These are phyloP conservation scores for Brachypalpus laphriformis DNA, from an alignment of 2,888 invertebrate species.

Conservation along the genomic window DNA sequence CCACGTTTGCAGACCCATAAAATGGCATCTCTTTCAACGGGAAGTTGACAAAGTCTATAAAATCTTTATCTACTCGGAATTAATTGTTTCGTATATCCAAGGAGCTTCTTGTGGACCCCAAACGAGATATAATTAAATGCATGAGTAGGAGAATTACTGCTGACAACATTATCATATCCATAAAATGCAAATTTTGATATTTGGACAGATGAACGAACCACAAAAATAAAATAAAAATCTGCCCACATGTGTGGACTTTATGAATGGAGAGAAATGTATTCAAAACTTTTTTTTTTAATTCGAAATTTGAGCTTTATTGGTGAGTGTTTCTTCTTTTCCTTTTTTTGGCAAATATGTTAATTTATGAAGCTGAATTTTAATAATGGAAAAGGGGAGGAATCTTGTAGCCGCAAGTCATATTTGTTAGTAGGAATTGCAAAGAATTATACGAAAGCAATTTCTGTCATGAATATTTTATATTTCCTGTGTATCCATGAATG, in stretches of 20 bases:
- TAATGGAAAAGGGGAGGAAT: not conserved
- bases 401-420: not conserved
- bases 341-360: not conserved
- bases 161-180: slow-evolving; percentile 47
- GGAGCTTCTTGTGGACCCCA: slow-evolving; percentile 38
- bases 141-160: slow-evolving; percentile 24
- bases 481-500: slow-evolving; percentile 29
- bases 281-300: not conserved
- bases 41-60: slow-evolving; percentile 21
- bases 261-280: slow-evolving; percentile 40
- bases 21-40: slow-evolving; percentile 23
- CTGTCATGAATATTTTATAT: slow-evolving; percentile 12
- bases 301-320: not conserved
- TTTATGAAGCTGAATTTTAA: not conserved
- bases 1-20: slow-evolving; percentile 10
- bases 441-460: not conserved
- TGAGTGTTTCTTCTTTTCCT: not conserved
- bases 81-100: slow-evolving; percentile 33
- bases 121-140: slow-evolving; percentile 42
- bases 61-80: slow-evolving; percentile 32
- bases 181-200: slow-evolving; percentile 55
- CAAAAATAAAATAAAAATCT: not conserved
- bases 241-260: slow-evolving; percentile 42
- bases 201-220: slow-evolving; percentile 10
- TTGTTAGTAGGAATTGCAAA: not conserved